Base-by-base conservation (phyloP, 2,888 invertebrate genomes). In the Criorhina ranunculi region DNA sequence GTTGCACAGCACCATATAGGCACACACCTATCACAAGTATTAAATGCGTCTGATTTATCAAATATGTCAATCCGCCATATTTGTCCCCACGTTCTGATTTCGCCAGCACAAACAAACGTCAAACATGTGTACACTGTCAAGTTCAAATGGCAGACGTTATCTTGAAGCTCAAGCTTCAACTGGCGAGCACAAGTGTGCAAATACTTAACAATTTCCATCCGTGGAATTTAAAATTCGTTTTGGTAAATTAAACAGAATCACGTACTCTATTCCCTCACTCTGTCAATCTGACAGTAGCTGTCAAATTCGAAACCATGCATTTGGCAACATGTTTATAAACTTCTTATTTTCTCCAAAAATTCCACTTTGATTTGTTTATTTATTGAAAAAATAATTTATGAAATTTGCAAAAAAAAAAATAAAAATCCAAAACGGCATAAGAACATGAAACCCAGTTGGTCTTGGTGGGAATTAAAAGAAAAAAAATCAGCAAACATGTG, bases 71-170 rank as follows among this genome's bases (percentile, higher is more conserved):
- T 24, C 40, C 15, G 5, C 42, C 24, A 60, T 42, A 29, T 60
- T 29, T 42, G 15, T 9, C 24, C 12, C n/a, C 19, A 24, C 6
- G 29, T 59, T 40, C 15, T 62, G 60, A 31, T 62, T 33, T 44
- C 17, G 17, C 29, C 29, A 11, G 60, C n/a, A n/a, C n/a, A 19
- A 6, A 4, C 40, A 29, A 19, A 62, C 9, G 15, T 19, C 19
- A 35, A 49, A 35, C 49, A 64, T 35, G 46, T 57, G 19, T 37
- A 44, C 42, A 60, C n/a, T 64, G 46, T 35, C 64, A 49, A 64
- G 64, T 64, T 64, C 64, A 64, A 64, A 49, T 35, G 49, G 49
- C 64, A 49, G 49, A 5, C 24, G 24, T 64, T 64, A 64, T 64
- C 64, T 33, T 5, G 33, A n/a, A n/a, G n/a, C 62, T 31, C 4